A percentile compares a stretch with the other conserved stretches of the same genome.
Conservation (phyloP, 1,140 invertebrate species). For the Cepaea nemoralis region DNA sequence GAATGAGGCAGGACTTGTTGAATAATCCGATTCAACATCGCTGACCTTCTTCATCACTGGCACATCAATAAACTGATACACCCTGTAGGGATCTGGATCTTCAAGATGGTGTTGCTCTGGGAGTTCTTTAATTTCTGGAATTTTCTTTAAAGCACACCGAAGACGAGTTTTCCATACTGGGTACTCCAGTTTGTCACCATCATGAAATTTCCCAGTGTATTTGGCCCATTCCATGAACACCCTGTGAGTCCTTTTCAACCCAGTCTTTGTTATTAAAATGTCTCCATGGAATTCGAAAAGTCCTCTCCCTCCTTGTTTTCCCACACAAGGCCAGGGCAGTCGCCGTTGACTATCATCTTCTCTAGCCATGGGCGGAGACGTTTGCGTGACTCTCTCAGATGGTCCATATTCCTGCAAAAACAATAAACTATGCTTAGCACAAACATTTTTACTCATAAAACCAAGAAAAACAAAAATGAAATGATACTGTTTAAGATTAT, state of each 20-base stretch:
- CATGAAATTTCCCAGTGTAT: constrained; percentile 20
- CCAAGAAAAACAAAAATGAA: too few species aligned
- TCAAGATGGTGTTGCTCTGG: not conserved
- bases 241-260: constrained; percentile 24
- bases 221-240: constrained; percentile 36
- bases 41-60: not conserved
- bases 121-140: constrained; percentile 28
- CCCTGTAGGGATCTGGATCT: constrained; percentile 31
- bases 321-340: constrained; percentile 29
- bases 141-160: constrained; percentile 34
- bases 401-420: constrained; percentile 6
- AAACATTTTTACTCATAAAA: too few species aligned
- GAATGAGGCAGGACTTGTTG: not conserved
- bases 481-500: too few species aligned
- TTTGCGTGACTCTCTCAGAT: constrained; percentile 26
- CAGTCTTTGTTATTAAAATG: constrained; percentile 31
- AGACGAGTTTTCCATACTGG: constrained; percentile 35
- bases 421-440: too few species aligned
- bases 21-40: constrained; percentile 18
- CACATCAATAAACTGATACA: constrained; percentile 27
- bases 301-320: constrained; percentile 29
- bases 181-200: constrained; percentile 24
- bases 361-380: constrained; percentile 23
- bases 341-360: constrained; percentile 3
- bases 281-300: constrained; percentile 34